Base-by-base conservation (phyloP, 1,140 invertebrate genomes). In the Temnothorax nylanderi region DNA sequence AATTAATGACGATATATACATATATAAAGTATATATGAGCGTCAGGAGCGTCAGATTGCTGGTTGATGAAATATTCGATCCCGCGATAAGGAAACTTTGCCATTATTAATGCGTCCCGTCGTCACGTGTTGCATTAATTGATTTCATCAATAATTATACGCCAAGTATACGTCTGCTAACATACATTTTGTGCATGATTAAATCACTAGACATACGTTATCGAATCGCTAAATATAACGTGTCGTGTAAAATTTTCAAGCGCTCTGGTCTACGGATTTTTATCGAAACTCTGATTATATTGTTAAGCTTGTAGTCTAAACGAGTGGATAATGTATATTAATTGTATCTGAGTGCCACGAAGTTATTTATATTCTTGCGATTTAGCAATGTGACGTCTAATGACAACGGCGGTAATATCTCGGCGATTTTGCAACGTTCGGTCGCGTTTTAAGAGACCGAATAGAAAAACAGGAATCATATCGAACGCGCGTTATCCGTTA, bases 41-140 rank as follows among this genome's bases (percentile, higher is more conserved):
- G 41, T 49, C 13, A 21, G 44, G 2, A 26, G 65, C 21, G 21
- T 69, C 65, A 69, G 21, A 32, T 69, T 69, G 41, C 65, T 16
- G 7, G 41, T 47, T 65, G 34, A 4, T 69, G 65, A 69, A 69
- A 69, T 69, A 69, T 69, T 49, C 65, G 65, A 69, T 49, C 41
- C 26, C 3, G 21, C 21, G 41, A 26, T 49, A 69, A 69, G 37
- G 65, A 49, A 69, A 69, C 65, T 69, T 69, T 69, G 10, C 11
- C 41, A 69, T 69, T 69, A 69, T 69, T 69, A 69, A 69, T 69
- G 65, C 41, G 11, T 26, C 6, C 21, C 13, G 41, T 69, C 65
- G 21, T 69, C 21, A 32, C 21, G 5, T 26, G 65, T 32, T 32
- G 11, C 11, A 69, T 69, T 69, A 49, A 69, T 49, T 69, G 65